phyloP scores from a whole-genome alignment of 2,113 vertebrate genomes.

The Oenanthe oenanthe region DNA sequence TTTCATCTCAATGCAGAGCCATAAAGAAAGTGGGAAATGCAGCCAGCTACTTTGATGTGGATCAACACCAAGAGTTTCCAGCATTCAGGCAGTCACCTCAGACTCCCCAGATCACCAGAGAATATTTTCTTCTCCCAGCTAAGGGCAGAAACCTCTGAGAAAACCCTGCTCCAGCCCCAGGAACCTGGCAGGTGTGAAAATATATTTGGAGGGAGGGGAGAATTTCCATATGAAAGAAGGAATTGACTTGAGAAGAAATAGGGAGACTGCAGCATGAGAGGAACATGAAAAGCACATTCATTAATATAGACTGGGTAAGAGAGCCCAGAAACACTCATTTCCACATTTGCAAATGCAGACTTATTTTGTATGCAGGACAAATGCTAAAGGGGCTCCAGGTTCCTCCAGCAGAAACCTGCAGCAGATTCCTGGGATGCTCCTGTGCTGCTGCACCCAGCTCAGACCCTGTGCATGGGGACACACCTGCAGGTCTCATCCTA shows the following conservation, averaged over 20 bases:
- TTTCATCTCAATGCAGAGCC: neutral
- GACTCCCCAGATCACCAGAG: neutral
- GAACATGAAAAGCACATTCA: constrained; percentile 24
- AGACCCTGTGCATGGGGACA: rapidly evolving
- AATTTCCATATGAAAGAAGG: constrained; percentile 45
- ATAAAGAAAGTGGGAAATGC: neutral
- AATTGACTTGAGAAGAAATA: neutral
- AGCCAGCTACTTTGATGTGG: constrained; percentile 35
- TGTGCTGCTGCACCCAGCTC: neutral
- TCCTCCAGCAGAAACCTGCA: neutral
- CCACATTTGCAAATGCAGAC: neutral
- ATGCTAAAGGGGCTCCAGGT: neutral
- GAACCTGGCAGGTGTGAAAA: neutral
- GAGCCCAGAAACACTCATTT: neutral
- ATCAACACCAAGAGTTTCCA: neutral
- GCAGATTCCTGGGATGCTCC: neutral
- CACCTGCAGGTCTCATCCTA: neutral
- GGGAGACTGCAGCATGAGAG: neutral
- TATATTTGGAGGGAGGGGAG: neutral
- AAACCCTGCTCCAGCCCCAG: neutral
- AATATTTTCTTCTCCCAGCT: neutral
- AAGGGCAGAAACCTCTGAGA: constrained; percentile 14
- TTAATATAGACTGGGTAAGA: neutral
- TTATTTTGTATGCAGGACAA: neutral
- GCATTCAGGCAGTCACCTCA: neutral